Evolutionary conservation across 2,888 invertebrate genomes (phyloP), one percentile per base, ranked within the genome.

Genomic region (Melieria crassipennis): DNA sequence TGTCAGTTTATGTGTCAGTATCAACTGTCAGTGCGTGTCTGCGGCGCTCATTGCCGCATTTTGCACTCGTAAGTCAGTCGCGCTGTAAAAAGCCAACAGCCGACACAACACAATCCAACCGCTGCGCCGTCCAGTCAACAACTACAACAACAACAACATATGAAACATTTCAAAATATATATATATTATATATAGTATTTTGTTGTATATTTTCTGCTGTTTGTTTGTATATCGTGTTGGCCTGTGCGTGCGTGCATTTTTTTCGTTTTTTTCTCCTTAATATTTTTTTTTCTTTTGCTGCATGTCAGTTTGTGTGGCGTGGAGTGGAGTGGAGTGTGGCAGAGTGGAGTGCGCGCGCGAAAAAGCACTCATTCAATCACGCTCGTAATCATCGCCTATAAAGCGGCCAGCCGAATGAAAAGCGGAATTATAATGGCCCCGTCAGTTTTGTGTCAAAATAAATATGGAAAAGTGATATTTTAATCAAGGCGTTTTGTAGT

Each of bases 381-480:
- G 64, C 60, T 65, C 52, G 48, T 56, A 75, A 71, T 74, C 73
- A 73, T 78, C 77, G 75, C 74, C 78, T 80, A 78, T 79, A 79
- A 80, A 81, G 79, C 60, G 61, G 56, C 76, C 76, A 77, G 30
- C 30, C 30, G 76, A 79, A 78, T 79, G 75, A 74, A 79, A 72
- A 66, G 75, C 76, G 78, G 80, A 80, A 80, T 80, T 81, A 76
- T 72, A 83, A 83, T 82, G 83, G 78, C 80, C 77, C 80, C 81
- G 84, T 86, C 85, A 86, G 81, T 84, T 82, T 81, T 79, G 78
- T 83, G 85, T 85, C 85, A 85, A 85, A 85, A 85, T 84, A 84
- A 84, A 85, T 84, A 83, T 84, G 85, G 85, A 82, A 83, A 85
- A 84, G 81, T 85, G 84, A 84, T 83, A 83, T 83, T 85, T 85